Percentiles rank a stretch among this genome's conserved stretches.
These are phyloP conservation scores for Neostethus bicornis DNA, from an alignment of 2,797 vertebrate species.

Conservation along the genomic window DNA sequence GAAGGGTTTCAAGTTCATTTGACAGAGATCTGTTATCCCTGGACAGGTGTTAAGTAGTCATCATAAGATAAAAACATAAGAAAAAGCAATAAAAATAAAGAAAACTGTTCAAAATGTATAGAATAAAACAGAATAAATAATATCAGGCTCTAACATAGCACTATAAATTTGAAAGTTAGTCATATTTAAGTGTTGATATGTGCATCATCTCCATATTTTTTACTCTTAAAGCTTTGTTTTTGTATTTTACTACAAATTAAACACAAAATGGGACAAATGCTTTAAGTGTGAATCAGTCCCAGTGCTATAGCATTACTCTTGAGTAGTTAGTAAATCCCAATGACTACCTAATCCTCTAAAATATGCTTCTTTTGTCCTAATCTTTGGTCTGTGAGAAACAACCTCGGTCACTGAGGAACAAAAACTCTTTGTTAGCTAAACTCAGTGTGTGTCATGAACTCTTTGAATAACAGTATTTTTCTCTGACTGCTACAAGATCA, in stretches of 20 bases:
- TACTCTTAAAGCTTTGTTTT: neutral
- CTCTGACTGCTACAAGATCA: slow-evolving; percentile 11
- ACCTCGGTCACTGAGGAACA: slow-evolving; percentile 30
- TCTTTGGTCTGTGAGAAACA: slow-evolving; percentile 51
- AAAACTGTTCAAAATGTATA: no score
- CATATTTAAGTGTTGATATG: neutral
- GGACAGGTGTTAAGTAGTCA: no score
- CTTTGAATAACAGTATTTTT: slow-evolving; percentile 24
- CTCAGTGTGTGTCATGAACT: slow-evolving; percentile 27
- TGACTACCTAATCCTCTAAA: slow-evolving; percentile 67
- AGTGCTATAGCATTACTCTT: slow-evolving; percentile 33
- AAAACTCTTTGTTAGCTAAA: slow-evolving; percentile 41
- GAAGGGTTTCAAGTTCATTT: no score
- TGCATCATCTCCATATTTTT: neutral
- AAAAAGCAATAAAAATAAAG: no score
- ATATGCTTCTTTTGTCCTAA: slow-evolving; percentile 66
- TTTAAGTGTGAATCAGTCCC: slow-evolving; percentile 34
- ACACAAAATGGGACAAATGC: slow-evolving; percentile 4
- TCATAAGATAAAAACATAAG: no score
- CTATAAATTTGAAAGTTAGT: neutral
- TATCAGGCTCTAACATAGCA: no score
- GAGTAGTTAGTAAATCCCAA: slow-evolving; percentile 49
- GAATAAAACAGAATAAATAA: no score
- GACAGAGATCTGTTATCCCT: no score
- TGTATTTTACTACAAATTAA: slow-evolving; percentile 1